Conservation (phyloP, 2,888 invertebrate species). For the Caenorhabditis sp. region DNA sequence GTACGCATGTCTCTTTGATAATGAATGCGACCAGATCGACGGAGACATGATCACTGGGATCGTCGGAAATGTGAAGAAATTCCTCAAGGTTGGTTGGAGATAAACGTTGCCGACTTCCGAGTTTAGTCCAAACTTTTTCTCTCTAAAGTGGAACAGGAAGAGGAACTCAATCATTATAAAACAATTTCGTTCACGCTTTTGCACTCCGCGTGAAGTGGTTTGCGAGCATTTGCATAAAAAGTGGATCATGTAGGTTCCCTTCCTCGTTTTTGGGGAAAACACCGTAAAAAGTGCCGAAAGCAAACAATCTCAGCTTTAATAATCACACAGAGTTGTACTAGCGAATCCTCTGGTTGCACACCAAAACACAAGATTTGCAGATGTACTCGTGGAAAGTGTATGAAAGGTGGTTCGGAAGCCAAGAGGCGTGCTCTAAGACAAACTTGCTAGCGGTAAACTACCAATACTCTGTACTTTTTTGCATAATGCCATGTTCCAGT, state of each 20-base stretch:
- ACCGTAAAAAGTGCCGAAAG: not conserved
- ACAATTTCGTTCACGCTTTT: constrained; percentile 9
- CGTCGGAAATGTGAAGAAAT: constrained; percentile 70
- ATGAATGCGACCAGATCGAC: constrained; percentile 68
- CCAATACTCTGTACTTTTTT: too few relatives aligned
- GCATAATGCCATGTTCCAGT: constrained; percentile 44
- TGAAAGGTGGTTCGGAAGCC: constrained; percentile 72
- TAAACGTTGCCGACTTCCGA: not conserved
- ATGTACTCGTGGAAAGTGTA: constrained; percentile 74
- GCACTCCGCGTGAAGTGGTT: not conserved
- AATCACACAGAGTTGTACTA: too few relatives aligned
- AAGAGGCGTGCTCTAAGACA: constrained; percentile 54
- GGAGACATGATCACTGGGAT: constrained; percentile 71
- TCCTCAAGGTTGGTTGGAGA: constrained; percentile 66
- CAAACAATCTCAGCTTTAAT: too few relatives aligned
- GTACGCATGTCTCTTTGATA: constrained; percentile 69
- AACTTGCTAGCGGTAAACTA: constrained; percentile 58
- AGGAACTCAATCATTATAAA: constrained; percentile 47
- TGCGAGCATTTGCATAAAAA: constrained; percentile 3
- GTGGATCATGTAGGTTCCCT: not conserved
- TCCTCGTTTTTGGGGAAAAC: not conserved
- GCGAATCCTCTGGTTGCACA: too few relatives aligned
- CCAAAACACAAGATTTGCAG: too few relatives aligned
- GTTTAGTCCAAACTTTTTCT: constrained; percentile 4
- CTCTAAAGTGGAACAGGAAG: constrained; percentile 28